Evolutionary conservation across 2,888 invertebrate genomes (phyloP), one percentile per base, ranked within the genome.

Genomic region (Melanostoma scalare): DNA sequence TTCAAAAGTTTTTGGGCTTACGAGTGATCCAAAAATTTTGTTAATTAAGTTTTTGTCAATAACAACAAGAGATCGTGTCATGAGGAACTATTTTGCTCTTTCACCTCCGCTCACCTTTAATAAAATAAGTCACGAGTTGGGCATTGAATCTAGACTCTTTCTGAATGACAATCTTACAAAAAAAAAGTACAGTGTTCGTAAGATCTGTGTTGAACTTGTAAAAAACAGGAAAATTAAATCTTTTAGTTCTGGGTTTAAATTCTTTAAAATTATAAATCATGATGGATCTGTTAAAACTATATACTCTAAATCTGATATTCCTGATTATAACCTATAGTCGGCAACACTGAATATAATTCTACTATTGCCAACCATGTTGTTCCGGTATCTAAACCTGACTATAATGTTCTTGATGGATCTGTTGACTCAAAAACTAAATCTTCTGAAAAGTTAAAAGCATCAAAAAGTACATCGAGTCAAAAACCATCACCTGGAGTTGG

Each of bases 121-220:
- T 9, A 50, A 50, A 50, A 50, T 50, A 4, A 9, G 31, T 31
- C 31, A 30, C 9, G 50, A 9, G 4, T 8, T 50, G 31, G 31
- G 31, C 9, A 50, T 50, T 9, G 9, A 50, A 50, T 50, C 31
- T 31, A 50, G 9, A 50, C 50, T 50, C 4, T 50, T 50, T 31
- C 31, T 50, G 0, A 50, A 50, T 50, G 50, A 31, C 9, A 50
- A 50, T 31, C 50, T 50, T 31, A 50, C 50, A 3, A 50, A 50
- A 50, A 31, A 50, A 50, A 50, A 20, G 30, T 50, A 50, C 50
- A 50, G 31, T 50, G 31, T 50, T 50, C 31, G 50, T 0, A 50
- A 50, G 31, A 9, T 31, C 31, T 50, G 50, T 50, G 50, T 50
- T 1, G 50, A 31, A 8, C 4, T 50, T 0, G 8, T 50, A 4